These are phyloP conservation scores for Drosophila kepulauana DNA, from an alignment of 1,140 invertebrate genomes.

Conservation along the genomic window DNA sequence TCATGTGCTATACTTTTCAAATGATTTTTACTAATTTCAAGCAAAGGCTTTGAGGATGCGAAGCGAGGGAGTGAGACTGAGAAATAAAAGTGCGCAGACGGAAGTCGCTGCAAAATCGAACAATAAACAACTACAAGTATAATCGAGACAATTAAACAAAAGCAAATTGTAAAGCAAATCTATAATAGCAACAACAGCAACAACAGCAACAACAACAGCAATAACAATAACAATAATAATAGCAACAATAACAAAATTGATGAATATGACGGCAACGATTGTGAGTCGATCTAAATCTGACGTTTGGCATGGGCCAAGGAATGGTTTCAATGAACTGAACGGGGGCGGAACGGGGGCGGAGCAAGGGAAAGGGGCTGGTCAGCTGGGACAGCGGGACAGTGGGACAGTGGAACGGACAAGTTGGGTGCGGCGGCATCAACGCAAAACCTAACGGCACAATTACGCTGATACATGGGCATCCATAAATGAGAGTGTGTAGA, in stretches of 20 bases:
- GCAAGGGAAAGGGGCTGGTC: background rate
- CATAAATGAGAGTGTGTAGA: background rate
- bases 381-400: background rate
- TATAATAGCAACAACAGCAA: slow-evolving; percentile 20
- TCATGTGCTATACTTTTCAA: no score
- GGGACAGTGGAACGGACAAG: slow-evolving; percentile 36
- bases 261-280: slow-evolving; percentile 38
- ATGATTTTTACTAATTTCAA: no score
- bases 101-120: slow-evolving; percentile 41
- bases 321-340: slow-evolving; percentile 1
- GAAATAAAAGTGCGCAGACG: slow-evolving; percentile 39
- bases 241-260: slow-evolving; percentile 50
- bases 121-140: slow-evolving; percentile 53
- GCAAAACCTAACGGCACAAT: slow-evolving; percentile 76
- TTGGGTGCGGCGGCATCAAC: slow-evolving; percentile 76
- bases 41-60: no score
- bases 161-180: slow-evolving; percentile 39
- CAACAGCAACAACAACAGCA: slow-evolving; percentile 33
- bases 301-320: slow-evolving; percentile 28
- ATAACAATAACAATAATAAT: background rate
- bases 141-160: slow-evolving; percentile 74
- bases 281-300: slow-evolving; percentile 40
- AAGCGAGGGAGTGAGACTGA: background rate
- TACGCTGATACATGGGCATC: slow-evolving; percentile 52
- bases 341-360: background rate